These are phyloP conservation scores for Napeogenes inachia DNA, from an alignment of 2,888 invertebrate genomes.

Conservation along the genomic window DNA sequence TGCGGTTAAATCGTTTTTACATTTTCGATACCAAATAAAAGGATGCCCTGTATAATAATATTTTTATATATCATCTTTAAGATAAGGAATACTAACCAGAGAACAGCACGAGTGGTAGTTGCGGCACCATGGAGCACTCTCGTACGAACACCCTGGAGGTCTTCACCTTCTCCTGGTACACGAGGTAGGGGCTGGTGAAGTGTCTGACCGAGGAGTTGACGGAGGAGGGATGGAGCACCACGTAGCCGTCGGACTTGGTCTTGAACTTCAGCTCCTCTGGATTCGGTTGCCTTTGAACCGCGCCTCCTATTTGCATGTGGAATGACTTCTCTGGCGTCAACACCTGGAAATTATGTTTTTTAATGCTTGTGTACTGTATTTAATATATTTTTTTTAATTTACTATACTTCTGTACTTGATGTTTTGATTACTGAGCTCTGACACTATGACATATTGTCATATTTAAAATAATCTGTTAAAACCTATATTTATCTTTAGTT, in stretches of 20 bases:
- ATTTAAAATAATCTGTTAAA: no score
- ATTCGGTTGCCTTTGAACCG: conserved; percentile 83
- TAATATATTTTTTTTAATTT: background rate
- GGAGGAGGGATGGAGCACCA: conserved; percentile 86
- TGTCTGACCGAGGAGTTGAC: conserved; percentile 81
- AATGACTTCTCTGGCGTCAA: conserved; percentile 88
- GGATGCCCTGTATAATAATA: no score
- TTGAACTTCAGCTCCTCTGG: conserved; percentile 85
- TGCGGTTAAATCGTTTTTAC: no score
- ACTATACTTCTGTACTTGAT: background rate
- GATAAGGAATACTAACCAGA: conserved; percentile 52
- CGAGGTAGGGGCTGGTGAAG: conserved; percentile 85
- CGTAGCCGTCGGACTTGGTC: conserved; percentile 85
- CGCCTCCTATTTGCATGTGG: conserved; percentile 84
- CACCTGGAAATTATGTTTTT: conserved; percentile 52
- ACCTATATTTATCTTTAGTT: no score
- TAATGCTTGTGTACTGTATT: background rate
- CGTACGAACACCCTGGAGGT: conserved; percentile 87
- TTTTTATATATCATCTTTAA: no score
- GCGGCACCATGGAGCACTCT: conserved; percentile 88
- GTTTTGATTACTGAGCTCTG: no score
- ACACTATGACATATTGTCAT: no score
- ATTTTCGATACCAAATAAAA: no score
- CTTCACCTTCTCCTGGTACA: conserved; percentile 90
- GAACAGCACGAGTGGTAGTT: conserved; percentile 83